Base-by-base conservation (phyloP, 2,888 invertebrate species). In the Diploptera punctata region DNA sequence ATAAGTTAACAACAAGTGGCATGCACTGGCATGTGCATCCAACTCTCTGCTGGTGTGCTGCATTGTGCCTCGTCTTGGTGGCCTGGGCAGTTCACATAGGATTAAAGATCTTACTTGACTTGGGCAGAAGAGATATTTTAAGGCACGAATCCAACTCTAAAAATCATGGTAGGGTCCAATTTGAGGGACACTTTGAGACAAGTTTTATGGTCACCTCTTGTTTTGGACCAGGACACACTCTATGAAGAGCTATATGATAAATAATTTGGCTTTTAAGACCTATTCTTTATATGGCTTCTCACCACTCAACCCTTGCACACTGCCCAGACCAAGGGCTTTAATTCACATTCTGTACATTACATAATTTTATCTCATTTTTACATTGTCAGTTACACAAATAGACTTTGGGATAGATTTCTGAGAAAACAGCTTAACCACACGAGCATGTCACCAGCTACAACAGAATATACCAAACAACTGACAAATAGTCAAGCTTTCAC, bases 131-230 rank as follows among this genome's bases (percentile, higher is more conserved):
- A 73, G 71, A 73, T 73, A 73, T 74, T 75, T 75, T 76, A 76
- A 76, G 76, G 76, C 76, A 76, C 76, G 67, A 76, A 75, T 75
- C 74, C 74, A 73, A 76, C 74, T 69, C 72, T 72, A 75, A 73
- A 75, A 67, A 65, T 31, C 33, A 31, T 2, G 16, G 21, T 62
- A 5, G 65, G 65, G 65, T 65, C 47, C 47, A 26, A 47, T 44
- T 65, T 38, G 16, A 43, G 18, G n/a, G 43, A 18, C 62, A 65
- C 38, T 47, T 26, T 65, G 21, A 9, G 47, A 29, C 29, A 57
- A 29, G 29, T 5, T 18, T 26, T 19, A n/a, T 0, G 21, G 18
- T 24, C n/a, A 21, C 65, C 47, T 65, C 33, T 54, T 47, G 7
- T 18, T 31, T 16, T 21, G 52, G 33, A 67, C 67, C 49, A 18